A percentile compares a stretch with the other conserved stretches of the same genome.
phyloP scores from a whole-genome alignment of 2,888 invertebrate species.

The Slavum lentiscoides region DNA sequence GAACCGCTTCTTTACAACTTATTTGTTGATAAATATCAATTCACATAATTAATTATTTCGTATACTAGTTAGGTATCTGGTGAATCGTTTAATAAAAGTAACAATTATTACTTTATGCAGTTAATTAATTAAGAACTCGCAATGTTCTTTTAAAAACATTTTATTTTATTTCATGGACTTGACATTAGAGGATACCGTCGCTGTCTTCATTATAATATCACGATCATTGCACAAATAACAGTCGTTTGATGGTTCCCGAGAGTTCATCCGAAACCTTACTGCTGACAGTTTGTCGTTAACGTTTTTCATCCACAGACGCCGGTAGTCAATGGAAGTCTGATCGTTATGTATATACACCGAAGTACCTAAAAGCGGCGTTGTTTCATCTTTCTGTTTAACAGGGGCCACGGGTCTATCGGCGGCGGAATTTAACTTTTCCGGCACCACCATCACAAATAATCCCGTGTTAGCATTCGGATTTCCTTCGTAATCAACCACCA shows the following conservation, averaged over 20 bases:
- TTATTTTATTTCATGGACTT: background rate
- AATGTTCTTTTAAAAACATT: too few species aligned
- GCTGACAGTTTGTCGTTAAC: constrained; percentile 1
- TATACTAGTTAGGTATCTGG: too few species aligned
- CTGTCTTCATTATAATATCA: background rate
- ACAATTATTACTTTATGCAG: too few species aligned
- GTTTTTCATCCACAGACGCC: background rate
- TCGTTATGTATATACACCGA: background rate
- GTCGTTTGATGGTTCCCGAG: background rate
- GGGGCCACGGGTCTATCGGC: background rate
- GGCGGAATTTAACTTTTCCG: background rate
- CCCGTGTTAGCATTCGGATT: constrained; percentile 79
- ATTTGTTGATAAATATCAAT: too few species aligned
- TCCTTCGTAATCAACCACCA: constrained; percentile 74
- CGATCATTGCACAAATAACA: background rate
- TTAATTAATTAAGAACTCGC: too few species aligned
- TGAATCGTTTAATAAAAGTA: too few species aligned
- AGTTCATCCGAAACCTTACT: background rate
- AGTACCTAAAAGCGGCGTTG: too few species aligned
- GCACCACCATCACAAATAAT: constrained; percentile 70
- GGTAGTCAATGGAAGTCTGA: background rate
- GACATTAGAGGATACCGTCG: background rate
- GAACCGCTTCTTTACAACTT: too few species aligned
- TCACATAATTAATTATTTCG: too few species aligned
- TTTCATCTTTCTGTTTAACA: background rate